Base-by-base conservation (phyloP, 1,140 invertebrate species). In the Diachasma alloeum region DNA sequence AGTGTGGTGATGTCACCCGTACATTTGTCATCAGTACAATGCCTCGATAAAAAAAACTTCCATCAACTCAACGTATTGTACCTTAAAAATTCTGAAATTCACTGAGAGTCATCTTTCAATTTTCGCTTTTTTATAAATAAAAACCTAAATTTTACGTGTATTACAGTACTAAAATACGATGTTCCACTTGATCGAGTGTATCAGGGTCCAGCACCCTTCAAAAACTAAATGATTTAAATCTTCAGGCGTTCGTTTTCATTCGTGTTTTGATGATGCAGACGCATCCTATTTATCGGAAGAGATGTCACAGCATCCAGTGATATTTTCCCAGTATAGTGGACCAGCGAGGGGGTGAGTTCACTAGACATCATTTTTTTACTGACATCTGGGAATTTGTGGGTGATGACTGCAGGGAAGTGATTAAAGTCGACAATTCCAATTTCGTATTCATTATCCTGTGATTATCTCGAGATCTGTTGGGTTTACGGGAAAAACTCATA, bases 11-110 rank as follows among this genome's bases (percentile, higher is more conserved):
- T 79, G 72, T 67, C 67, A 42, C 68, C 42, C 17, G 74, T 71
- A 72, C 44, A 72, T 56, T 77, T 71, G 22, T 59, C 39, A 69
- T 15, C 59, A 71, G 63, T 70, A 37, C 67, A 63, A 48, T 76
- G 31, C 22, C 53, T 75, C 44, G 42, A 56, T 48, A 73, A 73
- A 70, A 77, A 72, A 70, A 56, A 17, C 19, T 19, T 31, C 9
- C 10, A 59, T 63, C 19, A 63, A 56, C 19, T 26, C 59, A 24
- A 26, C 59, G 11, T 53, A 59, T 36, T 56, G 24, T 53, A 53
- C 48, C 13, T 59, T 53, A 59, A 22, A 59, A 72, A 17, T 56
- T 37, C 13, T 37, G 0, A 72, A 15, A 22, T 63, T 59, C 0
- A 63, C 36, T 17, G 19, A 26, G 36, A 13, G 6, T 53, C 15